Conservation (phyloP, 2,888 invertebrate genomes). For the Agrochola lota region DNA sequence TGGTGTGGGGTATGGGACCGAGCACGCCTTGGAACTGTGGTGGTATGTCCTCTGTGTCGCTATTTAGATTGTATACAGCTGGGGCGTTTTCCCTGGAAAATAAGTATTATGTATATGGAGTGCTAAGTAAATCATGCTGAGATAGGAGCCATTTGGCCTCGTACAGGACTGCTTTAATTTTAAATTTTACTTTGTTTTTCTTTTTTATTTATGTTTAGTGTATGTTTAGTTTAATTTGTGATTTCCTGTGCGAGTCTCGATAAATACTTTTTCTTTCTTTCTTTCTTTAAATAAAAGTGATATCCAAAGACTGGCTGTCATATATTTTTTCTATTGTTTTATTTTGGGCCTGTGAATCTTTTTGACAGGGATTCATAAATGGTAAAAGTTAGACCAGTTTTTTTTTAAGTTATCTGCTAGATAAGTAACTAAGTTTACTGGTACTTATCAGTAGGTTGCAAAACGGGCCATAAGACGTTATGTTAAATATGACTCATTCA, state of each 20-base stretch:
- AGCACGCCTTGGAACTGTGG: constrained; percentile 91
- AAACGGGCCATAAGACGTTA: background rate
- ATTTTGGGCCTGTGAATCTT: background rate
- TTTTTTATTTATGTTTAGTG: too few relatives aligned
- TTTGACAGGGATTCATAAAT: background rate
- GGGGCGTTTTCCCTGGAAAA: constrained; percentile 91
- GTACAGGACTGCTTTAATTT: too few relatives aligned
- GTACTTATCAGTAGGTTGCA: background rate
- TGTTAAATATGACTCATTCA: background rate
- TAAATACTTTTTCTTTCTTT: background rate
- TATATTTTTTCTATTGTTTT: too few relatives aligned
- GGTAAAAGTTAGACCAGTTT: background rate
- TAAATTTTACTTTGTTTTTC: too few relatives aligned
- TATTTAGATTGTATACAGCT: constrained; percentile 90
- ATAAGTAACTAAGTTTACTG: background rate
- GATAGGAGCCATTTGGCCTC: too few relatives aligned
- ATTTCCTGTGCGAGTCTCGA: too few relatives aligned
- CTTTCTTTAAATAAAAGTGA: background rate
- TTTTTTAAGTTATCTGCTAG: background rate
- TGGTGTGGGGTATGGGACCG: constrained; percentile 97
- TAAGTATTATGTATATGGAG: background rate
- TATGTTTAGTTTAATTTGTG: too few relatives aligned
- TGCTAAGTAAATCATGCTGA: background rate
- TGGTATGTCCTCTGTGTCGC: constrained; percentile 74
- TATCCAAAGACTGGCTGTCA: background rate